Conservation (phyloP, 2,888 invertebrate species). For the Nemapogon koenigi region DNA sequence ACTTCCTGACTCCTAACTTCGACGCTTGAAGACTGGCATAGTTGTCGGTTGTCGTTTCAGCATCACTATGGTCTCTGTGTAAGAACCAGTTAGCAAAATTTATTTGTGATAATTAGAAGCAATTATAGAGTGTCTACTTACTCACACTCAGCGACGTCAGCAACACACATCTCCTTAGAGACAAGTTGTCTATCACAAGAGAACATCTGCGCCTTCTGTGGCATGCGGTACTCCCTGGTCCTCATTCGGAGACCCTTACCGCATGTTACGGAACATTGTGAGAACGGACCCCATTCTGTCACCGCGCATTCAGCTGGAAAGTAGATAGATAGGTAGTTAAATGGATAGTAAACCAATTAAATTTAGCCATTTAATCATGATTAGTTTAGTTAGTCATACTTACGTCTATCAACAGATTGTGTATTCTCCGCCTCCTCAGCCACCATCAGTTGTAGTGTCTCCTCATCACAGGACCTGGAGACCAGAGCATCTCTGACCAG, state of each 20-base stretch:
- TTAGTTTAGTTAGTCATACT: slow-evolving; percentile 24
- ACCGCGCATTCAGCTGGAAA: slow-evolving; percentile 82
- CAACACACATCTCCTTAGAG: slow-evolving; percentile 91
- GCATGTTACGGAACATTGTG: slow-evolving; percentile 83
- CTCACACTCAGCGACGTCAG: slow-evolving; percentile 76
- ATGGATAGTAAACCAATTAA: neutral
- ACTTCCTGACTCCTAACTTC: too few species aligned
- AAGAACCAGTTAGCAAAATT: too few species aligned
- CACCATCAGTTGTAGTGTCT: slow-evolving; percentile 62
- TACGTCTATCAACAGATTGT: slow-evolving; percentile 72
- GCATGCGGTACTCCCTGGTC: slow-evolving; percentile 72
- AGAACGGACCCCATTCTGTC: slow-evolving; percentile 77
- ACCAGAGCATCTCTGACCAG: slow-evolving; percentile 78
- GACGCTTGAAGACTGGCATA: too few species aligned
- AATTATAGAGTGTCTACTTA: slow-evolving; percentile 55
- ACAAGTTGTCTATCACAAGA: slow-evolving; percentile 77
- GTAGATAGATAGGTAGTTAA: neutral
- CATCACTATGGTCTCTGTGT: too few species aligned
- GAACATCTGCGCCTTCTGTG: slow-evolving; percentile 75
- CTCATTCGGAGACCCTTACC: slow-evolving; percentile 87
- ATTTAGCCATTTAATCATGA: neutral
- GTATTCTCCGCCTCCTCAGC: slow-evolving; percentile 72
- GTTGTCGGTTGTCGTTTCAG: too few species aligned
- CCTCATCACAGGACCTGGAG: slow-evolving; percentile 76
- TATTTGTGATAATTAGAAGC: too few species aligned